A percentile compares a stretch with the other conserved stretches of the same genome.
Conservation (phyloP, 1,140 invertebrate species). For the Proales similis region DNA sequence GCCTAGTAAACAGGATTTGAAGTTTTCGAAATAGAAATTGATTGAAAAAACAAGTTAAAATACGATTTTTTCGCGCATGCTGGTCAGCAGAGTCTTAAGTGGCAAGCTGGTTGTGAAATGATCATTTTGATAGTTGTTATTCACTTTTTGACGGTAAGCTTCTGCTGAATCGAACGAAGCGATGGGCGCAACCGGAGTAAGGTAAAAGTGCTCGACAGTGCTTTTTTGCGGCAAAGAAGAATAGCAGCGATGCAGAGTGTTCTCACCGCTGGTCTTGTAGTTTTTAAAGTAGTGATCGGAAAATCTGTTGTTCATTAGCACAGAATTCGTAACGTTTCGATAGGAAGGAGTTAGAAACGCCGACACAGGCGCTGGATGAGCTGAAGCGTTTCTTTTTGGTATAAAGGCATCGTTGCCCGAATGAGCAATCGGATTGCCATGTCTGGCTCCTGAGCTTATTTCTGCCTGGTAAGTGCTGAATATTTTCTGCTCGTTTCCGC, state of each 20-base stretch:
- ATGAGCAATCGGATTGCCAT: conserved; percentile 30
- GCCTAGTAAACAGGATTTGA: conserved; percentile 5
- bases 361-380: neutral
- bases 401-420: conserved; percentile 9
- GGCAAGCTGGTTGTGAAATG: conserved; percentile 29
- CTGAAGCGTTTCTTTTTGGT: neutral
- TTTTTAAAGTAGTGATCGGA: conserved; percentile 30
- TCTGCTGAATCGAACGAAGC: conserved; percentile 6
- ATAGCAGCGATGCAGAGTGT: neutral
- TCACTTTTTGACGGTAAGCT: conserved; percentile 5
- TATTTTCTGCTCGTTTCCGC: conserved; percentile 28
- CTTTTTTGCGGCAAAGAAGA: conserved; percentile 3
- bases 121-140: conserved; percentile 3
- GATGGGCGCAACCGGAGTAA: neutral
- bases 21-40: neutral
- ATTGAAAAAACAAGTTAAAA: too few species aligned
- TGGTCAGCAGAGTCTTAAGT: conserved; percentile 8
- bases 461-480: conserved; percentile 32
- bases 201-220: conserved; percentile 14
- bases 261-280: conserved; percentile 18
- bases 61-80: conserved; percentile 17
- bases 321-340: conserved; percentile 20
- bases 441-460: conserved; percentile 8
- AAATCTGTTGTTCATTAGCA: conserved; percentile 6
- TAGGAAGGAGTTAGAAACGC: conserved; percentile 22